Conservation (phyloP, 1,140 invertebrate species). For the Drosophila paulistorum region DNA sequence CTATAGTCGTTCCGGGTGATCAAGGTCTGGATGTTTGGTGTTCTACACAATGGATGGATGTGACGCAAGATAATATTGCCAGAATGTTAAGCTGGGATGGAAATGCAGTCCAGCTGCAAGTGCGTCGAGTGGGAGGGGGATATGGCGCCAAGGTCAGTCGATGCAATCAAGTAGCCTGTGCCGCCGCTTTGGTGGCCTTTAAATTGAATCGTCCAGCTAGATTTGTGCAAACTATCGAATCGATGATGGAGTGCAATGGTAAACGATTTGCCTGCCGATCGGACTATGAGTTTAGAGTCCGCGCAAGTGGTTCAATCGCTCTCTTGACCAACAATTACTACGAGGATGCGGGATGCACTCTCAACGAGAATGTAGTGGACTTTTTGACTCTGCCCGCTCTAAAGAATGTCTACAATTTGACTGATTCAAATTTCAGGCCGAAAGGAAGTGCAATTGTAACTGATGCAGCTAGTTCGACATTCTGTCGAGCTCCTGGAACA, state of each 20-base stretch:
- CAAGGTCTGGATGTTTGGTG: conserved; percentile 86
- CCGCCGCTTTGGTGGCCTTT: conserved; percentile 86
- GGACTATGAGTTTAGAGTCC: conserved; percentile 85
- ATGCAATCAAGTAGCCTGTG: conserved; percentile 84
- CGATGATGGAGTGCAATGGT: conserved; percentile 87
- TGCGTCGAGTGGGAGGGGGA: conserved; percentile 88
- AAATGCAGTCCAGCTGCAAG: conserved; percentile 86
- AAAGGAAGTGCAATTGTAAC: conserved; percentile 85
- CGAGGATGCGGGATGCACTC: conserved; percentile 86
- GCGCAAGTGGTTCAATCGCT: conserved; percentile 87
- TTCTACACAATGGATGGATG: conserved; percentile 88
- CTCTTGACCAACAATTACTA: conserved; percentile 86
- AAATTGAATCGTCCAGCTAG: conserved; percentile 86
- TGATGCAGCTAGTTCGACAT: conserved; percentile 87
- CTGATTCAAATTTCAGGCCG: conserved; percentile 84
- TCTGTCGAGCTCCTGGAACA: conserved; percentile 86
- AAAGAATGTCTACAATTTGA: conserved; percentile 86
- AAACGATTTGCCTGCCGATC: conserved; percentile 85
- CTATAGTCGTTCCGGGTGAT: conserved; percentile 85
- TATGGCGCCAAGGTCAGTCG: conserved; percentile 89
- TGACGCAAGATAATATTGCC: conserved; percentile 86
- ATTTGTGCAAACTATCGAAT: conserved; percentile 87
- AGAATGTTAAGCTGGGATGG: conserved; percentile 84
- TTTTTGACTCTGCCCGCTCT: conserved; percentile 74
- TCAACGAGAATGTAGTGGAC: conserved; percentile 85